Evolutionary conservation across 2,888 invertebrate species (phyloP).

Genomic region (Caenorhabditis japonica): DNA sequence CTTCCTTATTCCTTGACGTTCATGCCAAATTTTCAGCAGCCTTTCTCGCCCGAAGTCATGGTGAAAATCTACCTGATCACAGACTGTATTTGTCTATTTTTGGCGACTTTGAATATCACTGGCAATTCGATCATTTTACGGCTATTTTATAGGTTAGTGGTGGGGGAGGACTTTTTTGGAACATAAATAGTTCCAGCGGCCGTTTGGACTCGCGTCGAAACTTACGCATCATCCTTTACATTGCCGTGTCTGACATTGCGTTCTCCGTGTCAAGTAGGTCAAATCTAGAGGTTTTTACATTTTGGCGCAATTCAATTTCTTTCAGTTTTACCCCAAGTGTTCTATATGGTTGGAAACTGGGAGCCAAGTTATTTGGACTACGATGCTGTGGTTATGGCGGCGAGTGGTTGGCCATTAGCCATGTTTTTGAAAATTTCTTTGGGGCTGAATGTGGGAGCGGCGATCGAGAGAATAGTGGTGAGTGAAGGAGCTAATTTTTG

Average conservation of each 20-base stretch:
- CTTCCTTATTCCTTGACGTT: background rate
- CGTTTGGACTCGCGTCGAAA: conserved; percentile 27
- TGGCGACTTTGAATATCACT: conserved; percentile 7
- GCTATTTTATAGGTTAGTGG: conserved; percentile 23
- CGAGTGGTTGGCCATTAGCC: conserved; percentile 19
- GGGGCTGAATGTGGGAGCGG: conserved; percentile 30
- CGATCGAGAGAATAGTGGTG: conserved; percentile 25
- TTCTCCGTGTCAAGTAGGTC: conserved; percentile 20
- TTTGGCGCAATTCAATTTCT: too few relatives aligned
- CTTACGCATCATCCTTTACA: conserved; percentile 27
- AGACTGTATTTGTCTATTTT: conserved; percentile 29
- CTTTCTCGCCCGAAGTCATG: background rate
- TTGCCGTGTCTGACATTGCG: conserved; percentile 23
- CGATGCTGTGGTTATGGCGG: conserved; percentile 8
- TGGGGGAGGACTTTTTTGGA: too few relatives aligned
- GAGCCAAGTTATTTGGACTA: conserved; percentile 12
- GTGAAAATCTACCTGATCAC: conserved; percentile 30
- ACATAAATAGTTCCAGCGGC: conserved; percentile 2
- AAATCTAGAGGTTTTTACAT: too few relatives aligned
- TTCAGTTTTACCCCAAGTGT: conserved; percentile 34
- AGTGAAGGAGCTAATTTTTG: too few relatives aligned
- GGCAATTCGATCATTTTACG: conserved; percentile 24
- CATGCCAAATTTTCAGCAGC: conserved; percentile 2
- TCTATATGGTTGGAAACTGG: conserved; percentile 20
- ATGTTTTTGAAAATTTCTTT: conserved; percentile 25